phyloP scores from a whole-genome alignment of 2,113 vertebrate species.

The Machaerirhynchus nigripectus region DNA sequence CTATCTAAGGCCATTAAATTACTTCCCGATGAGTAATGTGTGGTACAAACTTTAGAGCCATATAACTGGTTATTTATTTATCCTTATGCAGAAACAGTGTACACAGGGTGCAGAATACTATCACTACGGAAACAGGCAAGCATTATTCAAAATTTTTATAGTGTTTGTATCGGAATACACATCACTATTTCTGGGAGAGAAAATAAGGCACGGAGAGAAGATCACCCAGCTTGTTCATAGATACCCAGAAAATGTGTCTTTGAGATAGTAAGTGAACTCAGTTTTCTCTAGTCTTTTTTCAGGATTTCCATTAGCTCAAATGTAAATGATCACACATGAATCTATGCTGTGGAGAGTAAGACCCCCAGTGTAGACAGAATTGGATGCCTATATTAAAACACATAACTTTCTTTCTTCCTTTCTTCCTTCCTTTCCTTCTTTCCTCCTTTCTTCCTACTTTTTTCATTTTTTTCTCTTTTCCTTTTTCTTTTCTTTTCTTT shows the following conservation, averaged over 20 bases:
- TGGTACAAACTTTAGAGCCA: neutral
- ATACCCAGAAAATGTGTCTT: neutral
- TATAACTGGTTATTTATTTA: neutral
- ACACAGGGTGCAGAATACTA: neutral
- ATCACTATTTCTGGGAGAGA: neutral
- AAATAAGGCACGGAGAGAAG: neutral
- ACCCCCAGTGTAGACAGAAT: neutral
- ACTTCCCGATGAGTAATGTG: neutral
- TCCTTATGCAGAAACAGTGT: neutral
- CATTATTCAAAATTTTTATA: neutral
- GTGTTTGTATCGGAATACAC: neutral
- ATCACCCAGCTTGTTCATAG: neutral
- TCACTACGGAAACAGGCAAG: neutral
- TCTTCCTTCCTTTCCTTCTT: accelerated
- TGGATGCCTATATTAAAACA: neutral
- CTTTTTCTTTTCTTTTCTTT: no score
- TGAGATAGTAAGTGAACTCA: neutral
- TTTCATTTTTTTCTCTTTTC: accelerated
- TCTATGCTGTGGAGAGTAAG: neutral
- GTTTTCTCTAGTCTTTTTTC: neutral
- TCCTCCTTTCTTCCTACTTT: accelerated
- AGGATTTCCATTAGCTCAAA: neutral
- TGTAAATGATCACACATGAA: neutral
- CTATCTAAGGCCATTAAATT: neutral
- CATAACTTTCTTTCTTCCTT: accelerated